phyloP scores from a whole-genome alignment of 2,888 invertebrate genomes.

The Apamea crenata region DNA sequence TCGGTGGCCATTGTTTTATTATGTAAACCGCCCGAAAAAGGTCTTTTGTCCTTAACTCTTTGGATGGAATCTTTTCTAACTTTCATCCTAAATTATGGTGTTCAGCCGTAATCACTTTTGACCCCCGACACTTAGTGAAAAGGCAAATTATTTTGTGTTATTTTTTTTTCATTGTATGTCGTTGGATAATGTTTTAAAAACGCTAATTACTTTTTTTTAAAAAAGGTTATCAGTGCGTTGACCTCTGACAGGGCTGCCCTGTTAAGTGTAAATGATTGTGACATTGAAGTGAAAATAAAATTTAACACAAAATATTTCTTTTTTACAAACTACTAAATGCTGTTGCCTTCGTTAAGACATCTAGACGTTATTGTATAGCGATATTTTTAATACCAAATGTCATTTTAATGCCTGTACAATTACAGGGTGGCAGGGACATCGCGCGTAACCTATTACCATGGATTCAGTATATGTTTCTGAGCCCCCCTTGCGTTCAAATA shows the following conservation, averaged over 20 bases:
- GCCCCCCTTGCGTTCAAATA: too few species aligned
- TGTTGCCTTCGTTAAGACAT: too few species aligned
- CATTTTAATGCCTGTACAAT: not conserved
- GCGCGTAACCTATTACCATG: too few species aligned
- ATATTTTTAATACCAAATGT: not conserved
- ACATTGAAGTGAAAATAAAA: not conserved
- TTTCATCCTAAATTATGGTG: constrained; percentile 83
- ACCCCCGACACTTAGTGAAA: constrained; percentile 74
- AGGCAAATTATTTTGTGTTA: constrained; percentile 70
- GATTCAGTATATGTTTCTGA: not conserved
- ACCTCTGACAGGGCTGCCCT: constrained; percentile 9
- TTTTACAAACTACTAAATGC: not conserved
- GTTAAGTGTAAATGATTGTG: not conserved
- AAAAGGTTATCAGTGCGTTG: constrained; percentile 38
- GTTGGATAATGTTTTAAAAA: constrained; percentile 55
- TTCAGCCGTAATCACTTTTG: constrained; percentile 83
- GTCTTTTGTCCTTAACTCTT: constrained; percentile 81
- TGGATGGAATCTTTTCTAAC: constrained; percentile 84
- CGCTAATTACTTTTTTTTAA: constrained; percentile 57
- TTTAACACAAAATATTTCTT: not conserved
- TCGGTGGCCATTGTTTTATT: constrained; percentile 78
- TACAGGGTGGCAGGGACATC: not conserved
- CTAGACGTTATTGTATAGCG: not conserved
- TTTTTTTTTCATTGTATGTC: constrained; percentile 53
- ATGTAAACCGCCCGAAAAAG: constrained; percentile 78